Base-by-base conservation (phyloP, 92 coral and sea anemone genomes). In the Desmophyllum pertusum region DNA sequence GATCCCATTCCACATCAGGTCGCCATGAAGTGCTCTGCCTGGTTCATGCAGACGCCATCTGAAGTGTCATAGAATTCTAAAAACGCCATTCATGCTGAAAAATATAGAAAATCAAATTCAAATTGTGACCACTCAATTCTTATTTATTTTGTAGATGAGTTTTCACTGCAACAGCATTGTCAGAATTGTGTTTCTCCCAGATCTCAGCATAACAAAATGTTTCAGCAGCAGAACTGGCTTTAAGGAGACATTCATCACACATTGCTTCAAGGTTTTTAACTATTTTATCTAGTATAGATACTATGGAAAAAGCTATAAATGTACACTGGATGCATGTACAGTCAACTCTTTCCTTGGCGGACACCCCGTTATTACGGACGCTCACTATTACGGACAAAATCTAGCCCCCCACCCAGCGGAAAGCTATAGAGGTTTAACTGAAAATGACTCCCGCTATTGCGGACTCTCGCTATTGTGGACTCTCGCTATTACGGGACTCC, bases 1-100 rank as follows among this genome's bases (percentile, higher is more conserved):
- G 98, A 38, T 96, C 99, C 99, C 99, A 96, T 55, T 96, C 99
- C 0, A 96, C 98, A 30, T 96, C 99, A 1, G n/a, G 99, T 96
- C 17, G 99, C 99, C 93, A 95, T 94, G 88, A 94, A 96, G 73
- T 96, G 99, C 79, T 96, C 99, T 0, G 93, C 99, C 38, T 91
- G 94, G 86, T 94, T 96, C 98, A 96, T 96, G 68, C 94, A 92
- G 21, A 92, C 89, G 80, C 81, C 90, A 66, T 96, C 99, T 23
- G 94, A 30, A 79, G 98, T 88, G 93, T 96, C 99, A 64, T 95
- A 93, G 70, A 96, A 96, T 90, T 96, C 99, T 70, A 96, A 53
- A n/a, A n/a, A 95, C 88, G 74, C 99, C 99, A 83, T 80, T 94
- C 99, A 96, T 96, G 83, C 99, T 96, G 87, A 23, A 80, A 71